Evolutionary conservation across 2,797 vertebrate genomes (phyloP), one percentile per base, ranked within the genome.

Genomic region (Dipus sagitta): DNA sequence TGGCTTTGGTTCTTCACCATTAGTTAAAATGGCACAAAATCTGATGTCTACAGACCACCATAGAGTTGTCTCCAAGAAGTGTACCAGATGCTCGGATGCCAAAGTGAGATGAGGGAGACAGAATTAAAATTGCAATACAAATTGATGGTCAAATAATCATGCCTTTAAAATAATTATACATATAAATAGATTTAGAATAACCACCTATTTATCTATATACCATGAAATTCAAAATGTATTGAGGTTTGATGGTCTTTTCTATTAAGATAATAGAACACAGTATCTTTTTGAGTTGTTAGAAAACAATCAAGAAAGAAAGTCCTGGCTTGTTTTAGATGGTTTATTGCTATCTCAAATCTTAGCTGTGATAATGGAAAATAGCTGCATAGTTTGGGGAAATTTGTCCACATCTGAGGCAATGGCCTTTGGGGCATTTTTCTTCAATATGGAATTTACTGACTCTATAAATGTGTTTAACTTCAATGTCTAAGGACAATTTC

Each of bases 181-280:
- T 75, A 64, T 18, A 80, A 42, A 72, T 18, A 91, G 12, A 77
- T 28, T 65, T 86, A 75, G 24, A 81, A 24, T 42, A 84, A 38
- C 21, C 74, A 23, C 34, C 28, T 70, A 1, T 26, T 92, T 74
- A 71, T 71, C 12, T 60, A 13, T 8, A 74, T 23, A 62, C 18
- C 28, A 38, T 68, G 23, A 93, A 93, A 78, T 87, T 82, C 3
- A 87, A 86, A 94, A 76, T 42, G 67, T 68, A 72, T 23, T 64
- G 11, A 58, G 47, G 47, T 47, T 7, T 6, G 28, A 58, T 58
- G 30, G 68, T 52, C 4, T 78, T 89, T 81, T 28, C 70, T 76
- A 38, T 92, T 86, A 62, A 88, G 24, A 47, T 86, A 87, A 79
- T 24, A 90, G 88, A 94, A 85, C 12, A 74, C 6, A 76, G 42